Conservation (phyloP, 1,140 invertebrate genomes). For the Zeugodacus cucurbitae region DNA sequence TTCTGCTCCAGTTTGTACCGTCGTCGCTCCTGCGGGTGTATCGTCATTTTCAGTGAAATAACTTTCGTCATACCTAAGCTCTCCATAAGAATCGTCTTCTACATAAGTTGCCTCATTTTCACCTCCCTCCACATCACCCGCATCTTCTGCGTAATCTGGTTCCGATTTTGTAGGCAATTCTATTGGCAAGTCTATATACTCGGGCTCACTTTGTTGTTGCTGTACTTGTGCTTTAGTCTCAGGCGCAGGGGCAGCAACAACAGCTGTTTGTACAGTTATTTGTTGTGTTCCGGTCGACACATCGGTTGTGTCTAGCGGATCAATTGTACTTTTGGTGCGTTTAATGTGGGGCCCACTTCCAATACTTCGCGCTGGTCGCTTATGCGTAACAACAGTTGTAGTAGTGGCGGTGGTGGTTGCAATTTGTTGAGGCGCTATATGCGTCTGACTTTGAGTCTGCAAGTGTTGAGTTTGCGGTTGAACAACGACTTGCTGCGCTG, state of each 20-base stretch:
- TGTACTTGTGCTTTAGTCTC: conserved; percentile 42
- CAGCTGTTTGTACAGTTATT: conserved; percentile 61
- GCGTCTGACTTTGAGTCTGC: conserved; percentile 52
- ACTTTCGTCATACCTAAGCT: conserved; percentile 65
- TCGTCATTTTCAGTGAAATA: conserved; percentile 66
- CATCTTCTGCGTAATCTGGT: conserved; percentile 64
- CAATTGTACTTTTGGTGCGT: conserved; percentile 47
- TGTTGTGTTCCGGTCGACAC: conserved; percentile 46
- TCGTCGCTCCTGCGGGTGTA: conserved; percentile 49
- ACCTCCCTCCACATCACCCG: conserved; percentile 55
- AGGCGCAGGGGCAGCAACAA: conserved; percentile 46
- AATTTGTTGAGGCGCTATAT: conserved; percentile 43
- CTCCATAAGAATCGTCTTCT: conserved; percentile 64
- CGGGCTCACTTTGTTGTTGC: conserved; percentile 45
- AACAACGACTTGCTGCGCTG: conserved; percentile 47
- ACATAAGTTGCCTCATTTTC: conserved; percentile 65
- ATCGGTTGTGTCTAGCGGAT: conserved; percentile 44
- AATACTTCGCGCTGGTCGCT: conserved; percentile 55
- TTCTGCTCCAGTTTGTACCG: conserved; percentile 14
- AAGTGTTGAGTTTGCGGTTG: conserved; percentile 40
- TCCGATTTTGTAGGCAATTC: conserved; percentile 65
- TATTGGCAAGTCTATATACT: conserved; percentile 51
- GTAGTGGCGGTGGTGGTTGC: conserved; percentile 49
- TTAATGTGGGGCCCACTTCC: conserved; percentile 47
- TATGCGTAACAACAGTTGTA: conserved; percentile 59